Percentiles rank a stretch among this genome's conserved stretches.
These are phyloP conservation scores for Helicolenus hilgendorfi DNA, from an alignment of 2,797 vertebrate species.

Conservation along the genomic window DNA sequence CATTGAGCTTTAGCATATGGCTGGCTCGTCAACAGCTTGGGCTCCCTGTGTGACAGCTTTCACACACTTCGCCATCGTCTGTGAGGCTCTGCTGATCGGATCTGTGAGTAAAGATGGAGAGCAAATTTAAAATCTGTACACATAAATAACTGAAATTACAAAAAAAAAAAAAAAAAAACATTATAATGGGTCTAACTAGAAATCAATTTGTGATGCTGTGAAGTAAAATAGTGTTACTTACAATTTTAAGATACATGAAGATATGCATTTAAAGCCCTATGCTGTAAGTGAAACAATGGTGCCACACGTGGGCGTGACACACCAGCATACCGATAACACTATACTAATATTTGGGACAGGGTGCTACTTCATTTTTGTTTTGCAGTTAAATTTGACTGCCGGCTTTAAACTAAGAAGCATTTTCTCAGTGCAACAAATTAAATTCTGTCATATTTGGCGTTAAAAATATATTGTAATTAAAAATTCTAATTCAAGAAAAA, in stretches of 20 bases:
- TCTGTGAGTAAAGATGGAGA: constrained; percentile 85
- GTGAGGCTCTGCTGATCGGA: constrained; percentile 95
- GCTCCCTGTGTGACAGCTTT: constrained; percentile 95
- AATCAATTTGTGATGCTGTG: background rate
- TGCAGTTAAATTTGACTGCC: background rate
- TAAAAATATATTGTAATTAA: background rate
- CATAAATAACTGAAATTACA: background rate
- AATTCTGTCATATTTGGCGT: background rate
- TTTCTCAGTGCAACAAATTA: background rate
- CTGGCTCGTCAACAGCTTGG: constrained; percentile 93
- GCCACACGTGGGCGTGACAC: background rate
- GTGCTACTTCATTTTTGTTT: background rate
- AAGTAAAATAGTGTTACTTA: background rate
- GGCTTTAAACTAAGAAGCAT: background rate
- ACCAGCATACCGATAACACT: background rate
- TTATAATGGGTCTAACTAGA: background rate
- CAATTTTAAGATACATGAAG: background rate
- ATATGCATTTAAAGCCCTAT: background rate
- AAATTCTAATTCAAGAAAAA: background rate
- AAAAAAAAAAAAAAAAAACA: background rate
- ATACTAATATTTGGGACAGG: background rate
- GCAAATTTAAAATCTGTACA: constrained; percentile 8
- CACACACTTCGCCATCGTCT: constrained; percentile 96
- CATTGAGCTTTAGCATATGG: constrained; percentile 89
- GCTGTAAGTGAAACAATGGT: background rate